These are phyloP conservation scores for Limnephilus marmoratus DNA, from an alignment of 2,888 invertebrate genomes.

Conservation along the genomic window DNA sequence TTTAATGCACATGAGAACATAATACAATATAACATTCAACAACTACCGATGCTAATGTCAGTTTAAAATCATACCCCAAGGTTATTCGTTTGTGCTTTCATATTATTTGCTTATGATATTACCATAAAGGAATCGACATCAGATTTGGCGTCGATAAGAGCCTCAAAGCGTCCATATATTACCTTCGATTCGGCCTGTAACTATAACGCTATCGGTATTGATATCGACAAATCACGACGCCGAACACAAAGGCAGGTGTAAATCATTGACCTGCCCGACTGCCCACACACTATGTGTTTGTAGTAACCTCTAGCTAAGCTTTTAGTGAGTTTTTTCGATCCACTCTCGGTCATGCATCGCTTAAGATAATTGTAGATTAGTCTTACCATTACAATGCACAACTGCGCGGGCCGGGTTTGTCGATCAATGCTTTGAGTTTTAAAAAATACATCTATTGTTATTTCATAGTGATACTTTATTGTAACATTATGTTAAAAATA, in stretches of 20 bases:
- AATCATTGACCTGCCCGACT: constrained; percentile 52
- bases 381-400: constrained; percentile 52
- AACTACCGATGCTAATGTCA: not conserved
- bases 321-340: constrained; percentile 44
- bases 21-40: not conserved
- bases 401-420: constrained; percentile 17
- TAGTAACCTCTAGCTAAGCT: constrained; percentile 29
- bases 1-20: not conserved
- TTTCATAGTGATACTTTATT: too few relatives aligned
- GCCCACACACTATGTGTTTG: constrained; percentile 42
- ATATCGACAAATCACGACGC: constrained; percentile 42
- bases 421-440: not conserved
- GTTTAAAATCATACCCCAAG: constrained; percentile 11
- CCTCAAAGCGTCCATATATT: constrained; percentile 31
- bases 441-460: too few relatives aligned
- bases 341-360: constrained; percentile 52
- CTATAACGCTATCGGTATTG: constrained; percentile 24
- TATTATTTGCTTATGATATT: constrained; percentile 36
- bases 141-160: constrained; percentile 29
- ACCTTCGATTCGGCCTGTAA: constrained; percentile 5
- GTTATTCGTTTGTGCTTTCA: constrained; percentile 20
- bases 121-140: not conserved
- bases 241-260: constrained; percentile 51
- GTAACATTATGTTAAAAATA: too few relatives aligned
- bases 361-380: constrained; percentile 53